Evolutionary conservation across 2,888 invertebrate genomes (phyloP), one percentile per base, ranked within the genome.

Genomic region (Mesorhabditis belari): DNA sequence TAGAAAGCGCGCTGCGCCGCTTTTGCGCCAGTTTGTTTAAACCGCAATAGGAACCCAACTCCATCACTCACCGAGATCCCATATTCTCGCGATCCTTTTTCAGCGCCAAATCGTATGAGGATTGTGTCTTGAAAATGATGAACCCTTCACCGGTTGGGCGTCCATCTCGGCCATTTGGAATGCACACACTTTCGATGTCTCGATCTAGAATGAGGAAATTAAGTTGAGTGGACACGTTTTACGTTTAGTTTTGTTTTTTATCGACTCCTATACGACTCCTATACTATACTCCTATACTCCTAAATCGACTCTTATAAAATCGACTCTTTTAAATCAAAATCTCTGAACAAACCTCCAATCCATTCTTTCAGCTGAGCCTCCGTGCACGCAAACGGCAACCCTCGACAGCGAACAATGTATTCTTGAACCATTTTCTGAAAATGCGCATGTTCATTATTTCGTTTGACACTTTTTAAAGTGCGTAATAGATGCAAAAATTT

Each of bases 51-150:
- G 2, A 19, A 24, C 9, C 21, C n/a, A 29, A 56, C 19, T 25
- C 49, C 3, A 23, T 17, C 6, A 25, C 26, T 19, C 26, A 35
- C 44, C 44, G 44, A 35, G 44, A 35, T 56, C 69, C 69, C 56
- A 71, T 54, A 49, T 65, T 57, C 57, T 71, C 64, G 27, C 61
- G 62, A 35, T 71, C 64, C 28, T 69, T 71, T 28, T 67, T 65
- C 51, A 71, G 53, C 50, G 69, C 71, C 6, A 61, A 50, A 5
- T 61, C 63, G 49, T 63, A 69, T 25, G 58, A 66, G 1, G 55
- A 44, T 52, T 71, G 68, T 27, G 62, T 65, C 51, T 27, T 56
- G 49, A 68, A 71, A 9, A 56, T 49, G 28, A 71, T 63, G 23
- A 58, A 58, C 1, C 62, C 71, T 24, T 69, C 69, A 2, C 71